Evolutionary conservation across 2,888 invertebrate genomes (phyloP).

Genomic region (Arge pagana): DNA sequence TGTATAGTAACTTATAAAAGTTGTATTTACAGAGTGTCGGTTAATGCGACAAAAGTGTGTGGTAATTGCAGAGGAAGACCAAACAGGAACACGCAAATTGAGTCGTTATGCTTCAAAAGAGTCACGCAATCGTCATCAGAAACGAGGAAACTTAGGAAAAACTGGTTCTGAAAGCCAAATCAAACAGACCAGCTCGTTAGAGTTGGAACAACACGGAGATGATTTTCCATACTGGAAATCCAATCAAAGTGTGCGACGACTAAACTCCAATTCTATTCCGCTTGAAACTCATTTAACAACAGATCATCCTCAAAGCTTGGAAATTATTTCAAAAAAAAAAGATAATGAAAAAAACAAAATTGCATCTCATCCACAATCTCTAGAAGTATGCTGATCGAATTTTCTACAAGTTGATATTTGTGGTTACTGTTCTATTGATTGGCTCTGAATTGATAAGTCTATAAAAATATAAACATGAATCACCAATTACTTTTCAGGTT

Average conservation of each 20-base stretch:
- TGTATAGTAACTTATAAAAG: neutral
- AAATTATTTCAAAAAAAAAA: conserved; percentile 52
- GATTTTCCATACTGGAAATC: conserved; percentile 54
- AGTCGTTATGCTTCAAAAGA: conserved; percentile 52
- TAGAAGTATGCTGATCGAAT: conserved; percentile 43
- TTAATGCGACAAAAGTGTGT: conserved; percentile 45
- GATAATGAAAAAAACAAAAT: conserved; percentile 52
- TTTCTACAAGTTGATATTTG: neutral
- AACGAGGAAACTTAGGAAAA: conserved; percentile 54
- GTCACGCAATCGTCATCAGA: conserved; percentile 47
- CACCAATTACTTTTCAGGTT: no score
- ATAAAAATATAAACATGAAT: no score
- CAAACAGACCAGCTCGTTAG: conserved; percentile 64
- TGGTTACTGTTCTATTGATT: neutral
- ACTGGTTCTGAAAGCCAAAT: conserved; percentile 59
- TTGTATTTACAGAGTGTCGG: conserved; percentile 38
- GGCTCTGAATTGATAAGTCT: neutral
- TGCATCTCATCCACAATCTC: conserved; percentile 54
- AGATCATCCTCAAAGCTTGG: conserved; percentile 54
- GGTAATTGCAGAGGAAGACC: conserved; percentile 45
- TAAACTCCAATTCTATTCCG: conserved; percentile 50
- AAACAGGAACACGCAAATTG: conserved; percentile 43
- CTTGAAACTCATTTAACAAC: conserved; percentile 49
- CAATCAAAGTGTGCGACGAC: conserved; percentile 50
- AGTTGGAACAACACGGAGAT: conserved; percentile 56